Evolutionary conservation across 2,888 invertebrate genomes (phyloP).

Genomic region (Cataglyphis rosenhaueri): DNA sequence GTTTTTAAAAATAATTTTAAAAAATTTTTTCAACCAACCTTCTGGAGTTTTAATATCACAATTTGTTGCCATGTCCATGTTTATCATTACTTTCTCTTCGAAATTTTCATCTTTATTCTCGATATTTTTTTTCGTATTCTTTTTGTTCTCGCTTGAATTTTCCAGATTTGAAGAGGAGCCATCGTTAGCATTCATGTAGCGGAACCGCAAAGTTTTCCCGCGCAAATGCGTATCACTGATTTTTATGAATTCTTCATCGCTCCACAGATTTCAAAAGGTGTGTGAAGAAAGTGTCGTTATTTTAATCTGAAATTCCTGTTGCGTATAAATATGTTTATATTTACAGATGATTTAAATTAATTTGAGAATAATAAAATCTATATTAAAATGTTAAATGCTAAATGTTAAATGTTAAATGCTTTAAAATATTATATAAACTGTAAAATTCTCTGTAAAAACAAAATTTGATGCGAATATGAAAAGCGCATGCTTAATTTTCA

Average conservation of each 20-base stretch:
- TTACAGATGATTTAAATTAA: neutral
- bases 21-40: slow-evolving; percentile 60
- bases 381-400: no score
- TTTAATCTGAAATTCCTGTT: slow-evolving; percentile 66
- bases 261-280: slow-evolving; percentile 34
- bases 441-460: neutral
- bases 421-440: neutral
- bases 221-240: slow-evolving; percentile 43
- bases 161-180: slow-evolving; percentile 65
- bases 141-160: slow-evolving; percentile 61
- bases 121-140: slow-evolving; percentile 62
- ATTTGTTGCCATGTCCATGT: neutral
- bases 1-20: neutral
- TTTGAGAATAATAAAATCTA: neutral
- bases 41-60: slow-evolving; percentile 38
- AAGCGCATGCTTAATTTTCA: slow-evolving; percentile 26
- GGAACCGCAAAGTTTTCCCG: slow-evolving; percentile 44
- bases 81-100: slow-evolving; percentile 25
- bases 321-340: slow-evolving; percentile 1
- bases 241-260: slow-evolving; percentile 70
- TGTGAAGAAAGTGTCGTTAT: slow-evolving; percentile 51
- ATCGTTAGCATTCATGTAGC: slow-evolving; percentile 78
- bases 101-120: slow-evolving; percentile 46
- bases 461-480: neutral
- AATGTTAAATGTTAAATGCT: no score